Conservation (phyloP, 1,140 invertebrate genomes). For the Formica selysi region DNA sequence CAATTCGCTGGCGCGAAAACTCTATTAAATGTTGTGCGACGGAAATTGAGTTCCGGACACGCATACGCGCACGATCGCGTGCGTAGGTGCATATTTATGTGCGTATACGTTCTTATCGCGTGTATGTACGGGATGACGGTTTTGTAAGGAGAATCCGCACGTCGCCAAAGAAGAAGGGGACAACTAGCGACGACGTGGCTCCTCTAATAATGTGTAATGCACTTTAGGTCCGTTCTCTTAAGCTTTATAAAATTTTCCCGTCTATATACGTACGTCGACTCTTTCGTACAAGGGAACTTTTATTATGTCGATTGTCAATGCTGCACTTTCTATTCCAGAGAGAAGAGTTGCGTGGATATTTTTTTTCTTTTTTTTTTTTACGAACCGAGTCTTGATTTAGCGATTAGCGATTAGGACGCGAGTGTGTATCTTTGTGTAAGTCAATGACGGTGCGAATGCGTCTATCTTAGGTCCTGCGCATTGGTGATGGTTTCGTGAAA, state of each 20-base stretch:
- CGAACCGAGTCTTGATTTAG: constrained; percentile 40
- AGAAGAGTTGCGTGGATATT: constrained; percentile 29
- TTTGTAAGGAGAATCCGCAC: not conserved
- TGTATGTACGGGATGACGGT: not conserved
- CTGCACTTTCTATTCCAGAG: constrained; percentile 84
- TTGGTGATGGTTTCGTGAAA: not conserved
- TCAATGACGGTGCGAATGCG: constrained; percentile 31
- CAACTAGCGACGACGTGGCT: constrained; percentile 38
- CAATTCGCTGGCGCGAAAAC: not conserved
- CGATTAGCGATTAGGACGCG: constrained; percentile 18
- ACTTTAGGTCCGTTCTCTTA: constrained; percentile 73
- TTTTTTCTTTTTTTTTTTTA: not conserved
- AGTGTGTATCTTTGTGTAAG: constrained; percentile 31
- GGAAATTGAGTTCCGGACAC: constrained; percentile 42
- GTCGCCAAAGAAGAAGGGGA: not conserved
- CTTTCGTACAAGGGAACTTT: constrained; percentile 67
- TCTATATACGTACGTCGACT: constrained; percentile 64
- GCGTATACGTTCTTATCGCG: not conserved
- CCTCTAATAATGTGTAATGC: constrained; percentile 72
- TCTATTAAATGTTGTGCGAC: constrained; percentile 34
- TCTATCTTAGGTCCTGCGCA: constrained; percentile 30
- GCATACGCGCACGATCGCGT: constrained; percentile 9
- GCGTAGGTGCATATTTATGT: constrained; percentile 21
- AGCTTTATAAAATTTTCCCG: constrained; percentile 70
- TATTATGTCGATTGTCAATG: constrained; percentile 86